phyloP scores from a whole-genome alignment of 2,113 vertebrate species.

The Stictonetta naevosa region DNA sequence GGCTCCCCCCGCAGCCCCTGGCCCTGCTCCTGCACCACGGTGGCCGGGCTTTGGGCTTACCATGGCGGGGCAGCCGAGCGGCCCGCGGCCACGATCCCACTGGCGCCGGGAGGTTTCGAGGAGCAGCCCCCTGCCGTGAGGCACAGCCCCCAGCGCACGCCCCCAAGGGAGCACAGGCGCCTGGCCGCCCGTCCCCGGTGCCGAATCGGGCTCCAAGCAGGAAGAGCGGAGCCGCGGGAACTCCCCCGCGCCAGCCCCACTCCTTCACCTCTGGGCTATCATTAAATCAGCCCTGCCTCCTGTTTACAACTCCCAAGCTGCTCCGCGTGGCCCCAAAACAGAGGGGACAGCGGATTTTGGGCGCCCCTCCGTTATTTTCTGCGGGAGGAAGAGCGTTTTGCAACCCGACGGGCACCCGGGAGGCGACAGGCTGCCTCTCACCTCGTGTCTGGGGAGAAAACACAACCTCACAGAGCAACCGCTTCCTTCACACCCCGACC shows the following conservation, averaged over 20 bases:
- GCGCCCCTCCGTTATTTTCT: background rate
- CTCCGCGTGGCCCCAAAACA: fast-evolving
- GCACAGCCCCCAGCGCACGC: too few relatives aligned
- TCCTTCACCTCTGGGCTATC: background rate
- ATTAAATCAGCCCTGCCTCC: background rate
- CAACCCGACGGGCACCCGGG: fast-evolving
- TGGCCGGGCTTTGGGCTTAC: too few relatives aligned
- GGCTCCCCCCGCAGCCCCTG: too few relatives aligned
- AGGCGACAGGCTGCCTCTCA: fast-evolving
- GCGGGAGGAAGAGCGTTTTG: background rate
- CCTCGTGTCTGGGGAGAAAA: background rate
- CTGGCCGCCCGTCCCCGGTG: background rate
- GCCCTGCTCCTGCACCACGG: too few relatives aligned
- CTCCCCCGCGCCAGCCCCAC: background rate
- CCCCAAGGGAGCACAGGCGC: too few relatives aligned
- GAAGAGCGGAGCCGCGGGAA: fast-evolving
- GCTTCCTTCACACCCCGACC: background rate
- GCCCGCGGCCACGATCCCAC: too few relatives aligned
- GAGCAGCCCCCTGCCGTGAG: background rate
- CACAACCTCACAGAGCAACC: fast-evolving
- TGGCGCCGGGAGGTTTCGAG: background rate
- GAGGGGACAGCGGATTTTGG: fast-evolving
- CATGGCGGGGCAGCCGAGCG: too few relatives aligned
- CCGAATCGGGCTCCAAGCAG: fast-evolving
- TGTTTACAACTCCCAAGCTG: background rate